These are phyloP conservation scores for Typhlichthys eigenmanni DNA, from an alignment of 2,797 vertebrate genomes.

Conservation along the genomic window DNA sequence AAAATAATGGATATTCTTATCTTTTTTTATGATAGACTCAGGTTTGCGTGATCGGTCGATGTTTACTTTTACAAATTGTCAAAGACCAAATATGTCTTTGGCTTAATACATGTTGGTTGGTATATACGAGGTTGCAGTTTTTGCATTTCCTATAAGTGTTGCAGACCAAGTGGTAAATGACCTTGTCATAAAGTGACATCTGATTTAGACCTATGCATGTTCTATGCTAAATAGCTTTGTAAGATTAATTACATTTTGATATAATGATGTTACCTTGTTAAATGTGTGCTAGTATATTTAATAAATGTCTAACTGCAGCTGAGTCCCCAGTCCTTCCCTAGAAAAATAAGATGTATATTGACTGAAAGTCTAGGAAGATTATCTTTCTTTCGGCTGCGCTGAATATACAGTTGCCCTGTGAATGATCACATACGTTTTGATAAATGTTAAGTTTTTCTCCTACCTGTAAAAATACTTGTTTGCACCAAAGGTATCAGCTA, in stretches of 20 bases:
- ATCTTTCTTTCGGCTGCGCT: no score
- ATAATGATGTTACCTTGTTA: constrained; percentile 28
- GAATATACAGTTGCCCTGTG: no score
- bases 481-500: no score
- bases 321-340: background rate
- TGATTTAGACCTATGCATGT: constrained; percentile 35
- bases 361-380: no score
- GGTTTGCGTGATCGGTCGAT: constrained; percentile 50
- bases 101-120: no score
- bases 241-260: constrained; percentile 30
- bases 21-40: constrained; percentile 54
- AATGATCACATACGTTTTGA: no score
- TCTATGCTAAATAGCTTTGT: constrained; percentile 16
- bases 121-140: constrained; percentile 2
- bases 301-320: constrained; percentile 25
- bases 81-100: no score
- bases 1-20: constrained; percentile 14
- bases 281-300: constrained; percentile 33
- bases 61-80: no score
- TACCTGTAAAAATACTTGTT: no score
- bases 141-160: constrained; percentile 7
- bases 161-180: constrained; percentile 8
- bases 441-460: no score
- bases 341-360: no score
- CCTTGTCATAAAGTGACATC: constrained; percentile 12